phyloP scores from a whole-genome alignment of 2,888 invertebrate species.

The Therioaphis trifolii region DNA sequence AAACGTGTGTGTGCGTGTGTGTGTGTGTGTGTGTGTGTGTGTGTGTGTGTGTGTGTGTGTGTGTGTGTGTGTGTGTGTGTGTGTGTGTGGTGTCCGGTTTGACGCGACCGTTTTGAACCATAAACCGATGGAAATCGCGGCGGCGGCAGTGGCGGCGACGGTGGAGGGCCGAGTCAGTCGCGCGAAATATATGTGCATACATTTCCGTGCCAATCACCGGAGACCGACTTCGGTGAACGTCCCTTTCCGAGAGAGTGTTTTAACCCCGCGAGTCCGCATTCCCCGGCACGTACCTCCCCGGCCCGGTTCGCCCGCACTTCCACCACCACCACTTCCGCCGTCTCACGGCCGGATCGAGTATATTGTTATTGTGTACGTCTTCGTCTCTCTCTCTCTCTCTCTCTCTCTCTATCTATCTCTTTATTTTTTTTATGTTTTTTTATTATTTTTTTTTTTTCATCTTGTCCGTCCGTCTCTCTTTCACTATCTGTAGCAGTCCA shows the following conservation, averaged over 20 bases:
- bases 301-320: neutral
- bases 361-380: neutral
- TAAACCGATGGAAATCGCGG: conserved; percentile 49
- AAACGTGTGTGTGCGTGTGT: no score
- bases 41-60: no score
- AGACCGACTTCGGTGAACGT: neutral
- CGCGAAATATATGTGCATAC: conserved; percentile 52
- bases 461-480: neutral
- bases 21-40: no score
- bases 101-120: conserved; percentile 35
- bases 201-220: conserved; percentile 39
- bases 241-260: conserved; percentile 55
- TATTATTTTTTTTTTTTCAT: neutral
- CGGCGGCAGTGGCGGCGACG: no score
- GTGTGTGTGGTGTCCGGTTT: conserved; percentile 33
- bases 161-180: no score
- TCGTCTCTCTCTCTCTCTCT: neutral
- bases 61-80: neutral
- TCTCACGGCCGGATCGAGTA: no score
- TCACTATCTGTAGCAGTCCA: neutral
- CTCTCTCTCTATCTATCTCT: neutral
- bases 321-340: neutral
- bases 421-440: neutral
- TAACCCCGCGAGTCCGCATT: conserved; percentile 51
- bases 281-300: neutral